Conservation (phyloP, 1,140 invertebrate species). For the Paracyclopina nana region DNA sequence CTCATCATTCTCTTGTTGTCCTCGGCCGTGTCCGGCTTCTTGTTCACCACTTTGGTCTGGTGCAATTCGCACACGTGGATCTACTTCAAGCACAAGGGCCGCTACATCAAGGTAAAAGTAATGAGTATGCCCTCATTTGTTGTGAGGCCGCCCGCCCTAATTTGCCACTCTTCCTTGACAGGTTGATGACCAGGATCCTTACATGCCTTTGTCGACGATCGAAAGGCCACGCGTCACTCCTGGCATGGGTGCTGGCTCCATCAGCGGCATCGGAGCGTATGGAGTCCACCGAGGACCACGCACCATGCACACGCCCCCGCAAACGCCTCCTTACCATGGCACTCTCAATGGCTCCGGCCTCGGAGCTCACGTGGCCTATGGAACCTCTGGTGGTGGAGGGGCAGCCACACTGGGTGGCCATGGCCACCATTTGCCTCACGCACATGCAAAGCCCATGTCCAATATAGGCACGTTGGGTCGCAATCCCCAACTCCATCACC, state of each 20-base stretch:
- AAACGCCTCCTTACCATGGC: slow-evolving; percentile 29
- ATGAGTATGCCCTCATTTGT: not conserved
- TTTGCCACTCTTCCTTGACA: slow-evolving; percentile 23
- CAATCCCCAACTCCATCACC: no score
- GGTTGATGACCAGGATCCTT: slow-evolving; percentile 50
- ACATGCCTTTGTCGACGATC: slow-evolving; percentile 31
- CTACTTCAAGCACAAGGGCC: slow-evolving; percentile 63
- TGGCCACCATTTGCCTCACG: no score
- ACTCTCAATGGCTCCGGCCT: slow-evolving; percentile 22
- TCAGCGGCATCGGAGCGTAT: not conserved
- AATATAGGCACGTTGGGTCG: no score
- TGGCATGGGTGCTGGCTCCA: not conserved
- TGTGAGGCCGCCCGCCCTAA: not conserved
- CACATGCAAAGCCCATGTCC: no score
- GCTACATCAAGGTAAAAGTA: slow-evolving; percentile 10
- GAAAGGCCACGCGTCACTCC: slow-evolving; percentile 27
- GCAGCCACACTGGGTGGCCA: no score
- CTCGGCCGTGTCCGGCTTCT: slow-evolving; percentile 54
- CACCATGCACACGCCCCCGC: slow-evolving; percentile 29
- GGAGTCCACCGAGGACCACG: slow-evolving; percentile 23
- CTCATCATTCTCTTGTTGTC: slow-evolving; percentile 62
- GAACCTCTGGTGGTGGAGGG: no score
- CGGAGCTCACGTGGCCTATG: no score
- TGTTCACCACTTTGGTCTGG: slow-evolving; percentile 76
- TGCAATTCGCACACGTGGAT: slow-evolving; percentile 90